Evolutionary conservation across 2,888 invertebrate genomes (phyloP), one percentile per base, ranked within the genome.

Genomic region (Zelleria hepariella): DNA sequence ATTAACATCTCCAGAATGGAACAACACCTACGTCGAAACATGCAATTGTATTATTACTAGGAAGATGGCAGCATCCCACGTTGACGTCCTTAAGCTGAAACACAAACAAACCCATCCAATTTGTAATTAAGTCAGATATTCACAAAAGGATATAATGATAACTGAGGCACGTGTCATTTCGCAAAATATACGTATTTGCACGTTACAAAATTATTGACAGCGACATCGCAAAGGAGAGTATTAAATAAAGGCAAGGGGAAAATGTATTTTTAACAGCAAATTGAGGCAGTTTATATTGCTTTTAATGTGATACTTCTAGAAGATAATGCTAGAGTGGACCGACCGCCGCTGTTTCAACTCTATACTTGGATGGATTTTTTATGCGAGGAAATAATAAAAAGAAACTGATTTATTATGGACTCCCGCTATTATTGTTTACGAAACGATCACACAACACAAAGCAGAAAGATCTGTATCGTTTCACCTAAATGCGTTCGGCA

Each of bases 341-440:
- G 25, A 56, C 32, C 8, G 32, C 5, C 21, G 25, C n/a, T n/a
- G 32, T 27, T 56, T 27, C 20, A 32, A 32, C 56, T 26, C 25
- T 4, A n/a, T n/a, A 53, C 15, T 53, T 18, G n/a, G 27, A 25
- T 58, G 20, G 26, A 58, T 65, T 67, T 68, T 68, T 68, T 63
- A 47, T 23, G 7, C n/a, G 24, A 47, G 48, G 10, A 21, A 42
- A 48, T 24, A 47, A 48, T 25, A 48, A 51, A n/a, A 25, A n/a
- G 18, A 77, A 77, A 76, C 80, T 82, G 82, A 85, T 84, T 84
- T 82, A 84, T 85, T 57, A 68, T 67, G 86, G 79, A 74, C 87
- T 82, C 87, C 87, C 79, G 87, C 87, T 87, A 88, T 85, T 86
- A 70, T 77, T 86, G 86, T 87, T 87, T 87, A 86, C 77, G 77